Evolutionary conservation across 2,888 invertebrate species (phyloP).

Genomic region (Eristalis pertinax): DNA sequence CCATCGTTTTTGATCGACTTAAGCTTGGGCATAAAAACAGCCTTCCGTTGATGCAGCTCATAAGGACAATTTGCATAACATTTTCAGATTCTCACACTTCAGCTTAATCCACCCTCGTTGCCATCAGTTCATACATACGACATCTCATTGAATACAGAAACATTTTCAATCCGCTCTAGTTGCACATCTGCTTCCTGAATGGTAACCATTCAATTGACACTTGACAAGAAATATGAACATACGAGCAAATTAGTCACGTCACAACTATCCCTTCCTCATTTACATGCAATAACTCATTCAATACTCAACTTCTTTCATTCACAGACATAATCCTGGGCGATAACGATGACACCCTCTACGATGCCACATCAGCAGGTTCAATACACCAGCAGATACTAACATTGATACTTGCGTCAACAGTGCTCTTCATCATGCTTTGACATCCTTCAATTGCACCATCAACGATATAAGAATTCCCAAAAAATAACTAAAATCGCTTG

Average conservation of each 20-base stretch:
- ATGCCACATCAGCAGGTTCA: slow-evolving; percentile 73
- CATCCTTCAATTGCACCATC: slow-evolving; percentile 58
- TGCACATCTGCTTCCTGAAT: not conserved
- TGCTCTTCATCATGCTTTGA: slow-evolving; percentile 65
- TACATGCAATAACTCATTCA: slow-evolving; percentile 1
- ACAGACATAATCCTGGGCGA: slow-evolving; percentile 75
- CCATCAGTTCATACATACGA: not conserved
- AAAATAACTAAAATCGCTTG: not conserved
- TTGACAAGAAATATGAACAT: not conserved
- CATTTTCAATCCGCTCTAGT: not conserved
- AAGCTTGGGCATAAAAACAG: no score
- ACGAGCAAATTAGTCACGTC: not conserved
- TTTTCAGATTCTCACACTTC: no score
- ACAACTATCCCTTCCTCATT: not conserved
- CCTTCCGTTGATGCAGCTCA: no score
- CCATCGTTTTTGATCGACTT: no score
- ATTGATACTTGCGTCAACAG: slow-evolving; percentile 69
- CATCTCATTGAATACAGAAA: not conserved
- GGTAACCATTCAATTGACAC: not conserved
- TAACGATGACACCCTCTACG: slow-evolving; percentile 75
- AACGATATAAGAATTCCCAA: slow-evolving; percentile 54
- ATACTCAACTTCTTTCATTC: slow-evolving; percentile 45
- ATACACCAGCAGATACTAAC: slow-evolving; percentile 57
- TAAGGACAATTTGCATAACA: no score
- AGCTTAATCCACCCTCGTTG: not conserved